Evolutionary conservation across 2,113 vertebrate species (phyloP).

Genomic region (Nothoprocta pentlandii): DNA sequence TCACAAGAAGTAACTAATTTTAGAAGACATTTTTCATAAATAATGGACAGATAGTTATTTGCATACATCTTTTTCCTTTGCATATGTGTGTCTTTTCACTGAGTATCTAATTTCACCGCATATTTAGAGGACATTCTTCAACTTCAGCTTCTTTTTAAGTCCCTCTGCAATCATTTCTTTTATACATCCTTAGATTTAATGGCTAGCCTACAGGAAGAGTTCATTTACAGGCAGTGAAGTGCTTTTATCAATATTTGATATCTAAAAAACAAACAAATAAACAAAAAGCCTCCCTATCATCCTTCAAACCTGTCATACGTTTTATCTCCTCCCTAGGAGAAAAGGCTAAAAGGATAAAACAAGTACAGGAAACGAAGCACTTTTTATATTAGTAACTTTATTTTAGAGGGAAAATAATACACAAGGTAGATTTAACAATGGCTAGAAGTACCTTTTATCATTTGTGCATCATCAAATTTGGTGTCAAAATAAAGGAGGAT

Average conservation of each 20-base stretch:
- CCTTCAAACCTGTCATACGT: not conserved
- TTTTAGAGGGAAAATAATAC: not conserved
- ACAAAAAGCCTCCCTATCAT: not conserved
- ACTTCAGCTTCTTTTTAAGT: not conserved
- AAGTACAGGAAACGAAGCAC: not conserved
- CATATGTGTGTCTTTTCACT: not conserved
- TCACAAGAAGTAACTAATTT: not conserved
- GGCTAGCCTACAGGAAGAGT: not conserved
- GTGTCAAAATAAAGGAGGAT: not conserved
- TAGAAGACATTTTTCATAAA: not conserved
- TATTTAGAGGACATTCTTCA: not conserved
- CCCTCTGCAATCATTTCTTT: not conserved
- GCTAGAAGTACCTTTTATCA: not conserved
- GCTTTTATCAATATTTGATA: not conserved
- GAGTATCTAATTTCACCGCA: not conserved
- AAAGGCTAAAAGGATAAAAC: not conserved
- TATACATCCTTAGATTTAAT: not conserved
- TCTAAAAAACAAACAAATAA: too few relatives aligned
- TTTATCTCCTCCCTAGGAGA: not conserved
- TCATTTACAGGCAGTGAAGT: fast-evolving
- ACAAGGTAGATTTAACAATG: not conserved
- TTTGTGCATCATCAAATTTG: not conserved
- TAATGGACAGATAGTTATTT: not conserved
- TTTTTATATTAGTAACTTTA: not conserved
- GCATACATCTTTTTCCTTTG: not conserved